A percentile compares a stretch with the other conserved stretches of the same genome.
Conservation (phyloP, 2,113 vertebrate species). For the Actenoides lindsayi region DNA sequence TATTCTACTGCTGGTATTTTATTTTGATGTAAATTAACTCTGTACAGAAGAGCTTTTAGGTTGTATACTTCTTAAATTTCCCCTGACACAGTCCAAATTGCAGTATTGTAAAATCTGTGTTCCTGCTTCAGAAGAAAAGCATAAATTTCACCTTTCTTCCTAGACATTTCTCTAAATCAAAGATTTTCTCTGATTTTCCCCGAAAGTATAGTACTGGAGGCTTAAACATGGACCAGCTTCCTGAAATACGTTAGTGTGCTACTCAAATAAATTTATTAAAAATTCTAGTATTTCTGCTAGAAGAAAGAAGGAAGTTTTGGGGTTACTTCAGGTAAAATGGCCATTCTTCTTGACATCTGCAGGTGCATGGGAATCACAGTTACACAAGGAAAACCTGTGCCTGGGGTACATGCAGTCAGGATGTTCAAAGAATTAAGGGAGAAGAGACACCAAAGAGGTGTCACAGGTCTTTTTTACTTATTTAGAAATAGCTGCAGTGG, state of each 20-base stretch:
- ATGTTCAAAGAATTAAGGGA: not conserved
- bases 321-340: not conserved
- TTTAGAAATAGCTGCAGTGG: not conserved
- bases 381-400: not conserved
- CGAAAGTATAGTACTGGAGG: not conserved
- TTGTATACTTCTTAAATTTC: not conserved
- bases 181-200: not conserved
- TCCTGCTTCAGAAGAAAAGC: not conserved
- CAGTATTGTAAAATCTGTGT: not conserved
- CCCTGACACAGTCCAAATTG: not conserved
- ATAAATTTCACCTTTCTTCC: not conserved
- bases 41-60: not conserved
- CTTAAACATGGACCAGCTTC: not conserved
- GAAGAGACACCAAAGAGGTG: not conserved
- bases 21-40: not conserved
- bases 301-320: not conserved
- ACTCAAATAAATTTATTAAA: not conserved
- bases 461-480: not conserved
- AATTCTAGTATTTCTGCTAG: not conserved
- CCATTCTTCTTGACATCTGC: not conserved
- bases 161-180: not conserved
- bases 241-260: not conserved
- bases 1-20: not conserved
- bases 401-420: accelerated
- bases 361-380: not conserved